Evolutionary conservation across 2,888 invertebrate species (phyloP), one percentile per base, ranked within the genome.

Genomic region (Anticlea derivata): DNA sequence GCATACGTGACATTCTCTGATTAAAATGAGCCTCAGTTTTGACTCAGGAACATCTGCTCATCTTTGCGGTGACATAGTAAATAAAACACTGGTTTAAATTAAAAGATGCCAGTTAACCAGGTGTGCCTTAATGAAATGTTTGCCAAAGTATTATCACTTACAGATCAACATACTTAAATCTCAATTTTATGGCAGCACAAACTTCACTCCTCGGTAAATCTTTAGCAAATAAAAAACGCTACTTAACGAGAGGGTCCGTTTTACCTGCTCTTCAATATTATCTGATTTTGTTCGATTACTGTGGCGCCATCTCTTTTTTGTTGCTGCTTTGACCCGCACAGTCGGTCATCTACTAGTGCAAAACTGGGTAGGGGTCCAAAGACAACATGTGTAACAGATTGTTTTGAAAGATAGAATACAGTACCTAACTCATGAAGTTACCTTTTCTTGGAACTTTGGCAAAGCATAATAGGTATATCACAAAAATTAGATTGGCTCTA

Each of bases 221-320:
- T 60, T 59, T 62, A 54, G 50, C 53, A 44, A 60, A 70, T 69
- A 72, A 64, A 70, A 65, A 63, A 61, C 50, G 46, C 65, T 59
- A 59, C 69, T 65, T 70, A 68, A 74, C 55, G 63, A 60, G 61
- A 53, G 63, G 69, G 71, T 70, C 70, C 68, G 60, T 53, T 65
- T 65, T 80, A 80, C 79, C 79, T 79, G 80, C 66, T 55, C 56
- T 54, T 56, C 65, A 58, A 62, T 52, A 56, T 73, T 78, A 78
- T 79, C 80, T 68, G 79, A 79, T 80, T 70, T 63, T 65, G 70
- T 75, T 71, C 67, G 63, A 65, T 65, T 56, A 66, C 61, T 55
- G 68, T 73, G 79, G 75, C 78, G 79, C 79, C 79, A 79, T 75
- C 69, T 73, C 52, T 49, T 59, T 57, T 63, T 68, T 64, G 40